Evolutionary conservation across 2,888 invertebrate genomes (phyloP), one percentile per base, ranked within the genome.

Genomic region (Caenorhabditis macrosperma): DNA sequence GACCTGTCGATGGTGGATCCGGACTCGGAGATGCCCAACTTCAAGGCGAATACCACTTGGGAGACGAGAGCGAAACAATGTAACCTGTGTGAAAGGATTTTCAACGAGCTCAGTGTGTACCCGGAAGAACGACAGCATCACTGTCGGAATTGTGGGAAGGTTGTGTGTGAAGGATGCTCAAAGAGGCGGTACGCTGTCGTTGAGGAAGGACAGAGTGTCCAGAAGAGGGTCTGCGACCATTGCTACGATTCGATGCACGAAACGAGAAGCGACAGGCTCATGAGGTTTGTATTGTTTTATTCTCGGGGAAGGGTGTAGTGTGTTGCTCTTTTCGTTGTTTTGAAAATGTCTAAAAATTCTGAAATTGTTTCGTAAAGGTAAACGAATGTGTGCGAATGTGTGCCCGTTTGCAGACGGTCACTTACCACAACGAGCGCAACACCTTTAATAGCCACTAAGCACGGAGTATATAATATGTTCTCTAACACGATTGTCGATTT

Each of bases 231-330:
- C 3, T 85, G 85, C 55, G 69, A 77, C n/a, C 26, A 26, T 7
- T 85, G 85, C 30, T 85, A 82, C 72, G 28, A 71, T 3, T 66
- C 72, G 38, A 85, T 85, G 85, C 60, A 81, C 20, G 64, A 44
- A n/a, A n/a, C n/a, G 44, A 44, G 54, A 4, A 33, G 52, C 22
- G 3, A 6, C 35, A 61, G 12, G 52, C 2, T 74, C 0, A 35
- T 15, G 17, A 61, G 71, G 71, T 71, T 10, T 12, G 38, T 46
- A 2, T 24, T 59, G 50, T 9, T 5, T 59, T n/a, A 1, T 59
- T 59, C n/a, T 24, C 12, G 9, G 54, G 10, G 20, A 30, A 33
- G 1, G n/a, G 52, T 28, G 10, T 26, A 2, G 20, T 44, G 41
- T 17, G 17, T n/a, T n/a, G n/a, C n/a, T n/a, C n/a, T n/a, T n/a